Base-by-base conservation (phyloP, 2,888 invertebrate species). In the Agapetus fuscipes region DNA sequence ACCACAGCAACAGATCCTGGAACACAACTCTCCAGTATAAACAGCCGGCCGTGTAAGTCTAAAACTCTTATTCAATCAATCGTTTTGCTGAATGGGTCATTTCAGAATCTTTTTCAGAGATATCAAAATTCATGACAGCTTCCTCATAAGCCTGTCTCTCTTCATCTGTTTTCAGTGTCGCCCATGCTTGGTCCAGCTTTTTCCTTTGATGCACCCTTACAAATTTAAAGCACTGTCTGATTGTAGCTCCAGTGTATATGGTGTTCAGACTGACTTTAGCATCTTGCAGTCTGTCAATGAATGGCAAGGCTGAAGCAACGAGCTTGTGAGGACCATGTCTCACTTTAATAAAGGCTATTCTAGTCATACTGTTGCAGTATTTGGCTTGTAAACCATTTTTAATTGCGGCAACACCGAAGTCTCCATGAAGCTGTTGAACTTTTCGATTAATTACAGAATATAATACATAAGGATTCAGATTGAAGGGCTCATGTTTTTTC, bases 191-290 rank as follows among this genome's bases (percentile, higher is more conserved):
- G 53, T 83, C 76, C 38, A 83, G 64, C 54, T 74, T 78, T 34
- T 65, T 61, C 51, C 73, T 70, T 52, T 86, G 85, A 57, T 82
- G 74, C 43, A 68, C 74, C 53, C 78, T 68, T 39, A 87, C 74
- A 54, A 79, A 84, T 50, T 75, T 74, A 54, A 82, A 85, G 59
- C 86, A 84, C 48, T 87, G 83, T 59, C 78, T 80, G 36, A 88
- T 67, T 11, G 87, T 84, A 3, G 86, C 87, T 14, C 86, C 85
- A 2, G 77, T 70, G 57, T 86, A 84, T 3, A 87, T 57, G 12
- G 80, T 82, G 34, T 71, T 72, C 15, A 84, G 57, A 36, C 62
- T 66, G 0, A 82, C 79, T 34, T 65, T 61, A 45, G 75, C 66
- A 16, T 73, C 73, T 7, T 76, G 78, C 28, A 87, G 64, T 52